Conservation (phyloP, 2,113 vertebrate genomes). For the Pluvianellus socialis region DNA sequence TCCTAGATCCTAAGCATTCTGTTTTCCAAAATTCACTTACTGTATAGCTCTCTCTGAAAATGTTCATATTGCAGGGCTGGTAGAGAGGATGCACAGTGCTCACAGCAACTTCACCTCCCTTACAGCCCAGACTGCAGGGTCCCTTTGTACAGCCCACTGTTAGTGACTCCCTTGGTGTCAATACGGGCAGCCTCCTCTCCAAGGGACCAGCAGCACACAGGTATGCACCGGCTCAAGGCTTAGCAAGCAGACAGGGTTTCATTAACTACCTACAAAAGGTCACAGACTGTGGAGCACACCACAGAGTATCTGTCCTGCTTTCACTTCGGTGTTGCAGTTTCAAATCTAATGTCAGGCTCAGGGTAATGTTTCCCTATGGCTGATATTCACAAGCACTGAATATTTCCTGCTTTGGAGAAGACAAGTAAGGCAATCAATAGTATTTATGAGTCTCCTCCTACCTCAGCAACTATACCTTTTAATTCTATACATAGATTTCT, state of each 20-base stretch:
- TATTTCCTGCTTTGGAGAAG: background rate
- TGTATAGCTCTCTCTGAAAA: background rate
- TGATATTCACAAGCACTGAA: background rate
- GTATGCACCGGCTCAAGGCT: background rate
- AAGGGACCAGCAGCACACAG: background rate
- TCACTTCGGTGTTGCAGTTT: background rate
- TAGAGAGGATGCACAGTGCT: background rate
- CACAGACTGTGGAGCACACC: background rate
- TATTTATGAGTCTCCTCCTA: background rate
- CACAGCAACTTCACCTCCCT: background rate
- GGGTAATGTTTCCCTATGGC: background rate
- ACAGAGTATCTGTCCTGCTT: background rate
- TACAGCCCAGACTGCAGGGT: background rate
- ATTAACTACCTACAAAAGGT: background rate
- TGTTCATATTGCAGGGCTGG: background rate
- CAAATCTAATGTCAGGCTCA: background rate
- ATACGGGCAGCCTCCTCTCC: background rate
- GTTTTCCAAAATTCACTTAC: background rate
- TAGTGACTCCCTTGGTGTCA: background rate
- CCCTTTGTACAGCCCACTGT: background rate
- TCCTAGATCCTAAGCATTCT: background rate
- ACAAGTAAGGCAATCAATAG: background rate
- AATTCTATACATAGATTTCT: background rate
- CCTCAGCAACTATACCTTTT: background rate
- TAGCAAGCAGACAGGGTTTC: background rate